Conservation (phyloP, 2,797 vertebrate genomes). For the Hephaestus fuliginosus region DNA sequence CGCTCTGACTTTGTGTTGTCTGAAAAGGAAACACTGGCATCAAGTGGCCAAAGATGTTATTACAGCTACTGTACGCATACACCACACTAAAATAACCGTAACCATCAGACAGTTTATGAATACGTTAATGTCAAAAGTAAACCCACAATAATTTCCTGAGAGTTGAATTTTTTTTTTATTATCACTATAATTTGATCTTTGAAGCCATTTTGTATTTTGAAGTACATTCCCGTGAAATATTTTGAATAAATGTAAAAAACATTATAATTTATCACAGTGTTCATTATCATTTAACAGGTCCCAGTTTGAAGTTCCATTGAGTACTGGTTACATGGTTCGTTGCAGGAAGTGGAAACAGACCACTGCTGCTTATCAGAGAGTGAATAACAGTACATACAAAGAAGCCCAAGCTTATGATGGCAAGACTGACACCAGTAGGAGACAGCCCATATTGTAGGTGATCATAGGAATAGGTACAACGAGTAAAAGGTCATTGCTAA, state of each 20-base stretch:
- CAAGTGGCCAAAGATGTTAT: constrained; percentile 67
- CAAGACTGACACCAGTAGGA: neutral
- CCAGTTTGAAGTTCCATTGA: neutral
- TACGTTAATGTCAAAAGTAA: neutral
- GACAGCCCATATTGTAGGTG: neutral
- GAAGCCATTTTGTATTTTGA: neutral
- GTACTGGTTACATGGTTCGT: neutral
- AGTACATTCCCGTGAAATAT: neutral
- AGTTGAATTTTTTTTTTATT: neutral
- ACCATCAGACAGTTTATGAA: neutral
- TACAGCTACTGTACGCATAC: neutral
- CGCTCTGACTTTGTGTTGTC: neutral
- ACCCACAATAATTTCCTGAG: neutral
- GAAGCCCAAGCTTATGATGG: neutral
- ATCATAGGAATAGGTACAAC: neutral
- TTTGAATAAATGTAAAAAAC: neutral
- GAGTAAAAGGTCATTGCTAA: too few species aligned
- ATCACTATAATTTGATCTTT: neutral
- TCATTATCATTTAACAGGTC: neutral
- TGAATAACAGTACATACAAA: neutral
- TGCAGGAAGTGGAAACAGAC: neutral
- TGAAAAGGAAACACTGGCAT: constrained; percentile 81
- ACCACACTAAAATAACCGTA: neutral
- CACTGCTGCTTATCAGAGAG: neutral
- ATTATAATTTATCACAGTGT: neutral